A percentile compares a stretch with the other conserved stretches of the same genome.
phyloP scores from a whole-genome alignment of 2,113 vertebrate species.

The Bufo bufo region DNA sequence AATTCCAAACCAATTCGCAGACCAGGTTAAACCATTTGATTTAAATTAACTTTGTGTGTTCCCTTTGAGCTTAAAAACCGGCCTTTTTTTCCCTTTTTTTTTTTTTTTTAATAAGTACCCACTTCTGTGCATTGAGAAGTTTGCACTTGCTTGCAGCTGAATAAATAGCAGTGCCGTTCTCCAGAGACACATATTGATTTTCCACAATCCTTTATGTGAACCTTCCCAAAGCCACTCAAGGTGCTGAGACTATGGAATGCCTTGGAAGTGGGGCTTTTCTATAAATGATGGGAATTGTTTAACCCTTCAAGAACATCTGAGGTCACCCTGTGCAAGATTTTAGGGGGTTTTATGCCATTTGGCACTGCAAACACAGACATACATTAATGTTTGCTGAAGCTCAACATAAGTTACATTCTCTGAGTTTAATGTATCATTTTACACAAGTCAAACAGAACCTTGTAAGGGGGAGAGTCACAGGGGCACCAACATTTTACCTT shows the following conservation, averaged over 20 bases:
- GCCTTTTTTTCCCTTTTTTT: constrained; percentile 19
- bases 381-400: constrained; percentile 13
- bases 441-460: neutral
- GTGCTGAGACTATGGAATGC: constrained; percentile 53
- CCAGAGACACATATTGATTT: constrained; percentile 56
- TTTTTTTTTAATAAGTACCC: constrained; percentile 53
- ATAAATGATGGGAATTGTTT: constrained; percentile 34
- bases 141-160: constrained; percentile 56
- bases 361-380: neutral
- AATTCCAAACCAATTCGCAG: constrained; percentile 28
- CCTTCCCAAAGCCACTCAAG: constrained; percentile 53
- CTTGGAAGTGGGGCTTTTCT: constrained; percentile 46
- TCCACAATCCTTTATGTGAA: constrained; percentile 59
- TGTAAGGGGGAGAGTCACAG: neutral
- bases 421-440: constrained; percentile 24
- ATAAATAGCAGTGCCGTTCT: constrained; percentile 51
- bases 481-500: neutral
- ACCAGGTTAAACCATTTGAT: constrained; percentile 36
- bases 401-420: constrained; percentile 12
- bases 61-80: constrained; percentile 50
- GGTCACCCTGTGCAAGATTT: neutral
- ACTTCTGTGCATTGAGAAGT: constrained; percentile 57
- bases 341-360: neutral
- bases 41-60: constrained; percentile 49
- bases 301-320: constrained; percentile 21